Percentiles rank a stretch among this genome's conserved stretches.
phyloP scores from a whole-genome alignment of 1,140 invertebrate genomes.

The Drosophila neocordata region DNA sequence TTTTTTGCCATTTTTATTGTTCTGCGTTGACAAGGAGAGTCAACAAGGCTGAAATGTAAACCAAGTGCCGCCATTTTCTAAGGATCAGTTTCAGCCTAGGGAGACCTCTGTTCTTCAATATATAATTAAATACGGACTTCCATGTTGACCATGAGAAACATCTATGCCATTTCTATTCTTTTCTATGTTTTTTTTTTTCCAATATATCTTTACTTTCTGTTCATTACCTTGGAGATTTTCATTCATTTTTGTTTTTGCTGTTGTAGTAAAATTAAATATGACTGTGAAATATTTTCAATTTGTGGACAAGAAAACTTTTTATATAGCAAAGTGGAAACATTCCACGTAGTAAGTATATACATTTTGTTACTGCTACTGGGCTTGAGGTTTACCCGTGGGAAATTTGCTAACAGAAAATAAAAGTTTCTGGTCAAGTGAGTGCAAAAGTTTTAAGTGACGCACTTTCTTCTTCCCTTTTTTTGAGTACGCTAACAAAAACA shows the following conservation, averaged over 20 bases:
- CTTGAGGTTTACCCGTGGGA: constrained; percentile 65
- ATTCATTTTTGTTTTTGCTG: constrained; percentile 1
- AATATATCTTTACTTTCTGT: constrained; percentile 13
- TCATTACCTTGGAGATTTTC: constrained; percentile 72
- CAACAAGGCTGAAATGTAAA: constrained; percentile 59
- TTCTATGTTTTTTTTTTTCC: not conserved
- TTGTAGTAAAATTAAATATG: constrained; percentile 72
- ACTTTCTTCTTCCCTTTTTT: constrained; percentile 55
- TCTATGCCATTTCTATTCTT: constrained; percentile 8
- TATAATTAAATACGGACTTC: constrained; percentile 57
- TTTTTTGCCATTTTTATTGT: constrained; percentile 68
- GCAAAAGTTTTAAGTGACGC: constrained; percentile 81
- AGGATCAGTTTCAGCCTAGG: constrained; percentile 41
- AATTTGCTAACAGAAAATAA: constrained; percentile 81
- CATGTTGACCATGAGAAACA: constrained; percentile 20
- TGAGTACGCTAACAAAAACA: not conserved
- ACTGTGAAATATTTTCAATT: constrained; percentile 80
- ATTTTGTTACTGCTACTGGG: constrained; percentile 54
- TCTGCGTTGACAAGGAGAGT: constrained; percentile 47
- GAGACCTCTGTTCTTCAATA: not conserved
- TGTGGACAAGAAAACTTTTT: constrained; percentile 75
- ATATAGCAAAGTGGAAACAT: constrained; percentile 21
- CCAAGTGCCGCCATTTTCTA: constrained; percentile 19
- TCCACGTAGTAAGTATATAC: constrained; percentile 28
- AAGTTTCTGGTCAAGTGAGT: constrained; percentile 81